Base-by-base conservation (phyloP, 2,888 invertebrate species). In the Drosophila tripunctata region DNA sequence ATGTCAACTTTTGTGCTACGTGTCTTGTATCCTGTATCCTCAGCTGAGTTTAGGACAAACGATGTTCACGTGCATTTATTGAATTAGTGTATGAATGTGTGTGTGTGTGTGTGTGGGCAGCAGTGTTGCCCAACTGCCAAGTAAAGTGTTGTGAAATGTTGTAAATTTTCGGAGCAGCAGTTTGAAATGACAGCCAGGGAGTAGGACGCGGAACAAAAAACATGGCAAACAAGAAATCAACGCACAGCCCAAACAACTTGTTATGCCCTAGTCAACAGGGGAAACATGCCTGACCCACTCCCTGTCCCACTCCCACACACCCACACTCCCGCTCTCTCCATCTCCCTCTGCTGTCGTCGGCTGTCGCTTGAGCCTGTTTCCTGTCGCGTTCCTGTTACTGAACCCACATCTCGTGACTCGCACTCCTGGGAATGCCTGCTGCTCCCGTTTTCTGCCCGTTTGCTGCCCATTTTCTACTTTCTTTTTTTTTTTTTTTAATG, bases 1-100 rank as follows among this genome's bases (percentile, higher is more conserved):
- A 87, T 85, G 82, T 87, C 82, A 87, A 87, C 76, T 85, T 88
- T 74, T 70, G 57, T 66, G 78, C 64, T 69, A 64, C 77, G 87
- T 80, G 84, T 72, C 60, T 78, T 69, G 45, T 45, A 38, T 56
- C 60, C 82, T 69, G 45, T 45, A 38, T 56, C 47, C 52, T 41
- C 38, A 40, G 6, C 38, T 51, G 6, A n/a, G 19, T 19, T 19
- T 12, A 15, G 48, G 21, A 33, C 21, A 48, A 35, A 35, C 35
- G 41, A 14, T 47, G 54, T 48, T 55, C 70, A 87, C 75, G 81
- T 81, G 87, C 87, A 81, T 62, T 87, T 85, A 81, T 81, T 81
- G 87, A 87, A 81, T 81, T 87, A 81, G 60, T 57, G 40, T 67
- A 64, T 62, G 65, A 40, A 64, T 33, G 43, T 36, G 43, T 43